Evolutionary conservation across 1,140 invertebrate species (phyloP), one percentile per base, ranked within the genome.

Genomic region (Diorhabda sublineata): DNA sequence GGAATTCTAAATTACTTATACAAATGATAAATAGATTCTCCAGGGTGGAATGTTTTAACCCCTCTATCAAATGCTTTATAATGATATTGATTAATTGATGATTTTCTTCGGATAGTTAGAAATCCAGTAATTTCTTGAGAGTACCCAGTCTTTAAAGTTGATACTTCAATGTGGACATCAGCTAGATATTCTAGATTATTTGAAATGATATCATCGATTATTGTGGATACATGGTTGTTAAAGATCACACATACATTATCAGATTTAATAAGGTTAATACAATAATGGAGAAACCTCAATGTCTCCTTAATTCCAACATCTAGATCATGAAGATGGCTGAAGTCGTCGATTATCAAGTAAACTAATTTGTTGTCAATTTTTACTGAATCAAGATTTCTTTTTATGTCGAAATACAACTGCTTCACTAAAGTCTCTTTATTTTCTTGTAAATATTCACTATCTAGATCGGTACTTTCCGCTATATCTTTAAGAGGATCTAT

Each of bases 51-150:
- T 58, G 91, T 83, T 77, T 89, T 89, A 5, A 92, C 84, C 76
- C 90, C 88, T 77, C 86, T 85, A 81, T 92, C 89, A 75, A 86
- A 86, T 64, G 91, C 82, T 82, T 90, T 91, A 72, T 87, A 92
- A 26, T 91, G 82, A 77, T 89, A 87, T 60, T 71, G 76, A 67
- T 69, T 83, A 60, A 73, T 81, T 77, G 75, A 84, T 68, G 82
- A 78, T 80, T 77, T 80, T 63, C 84, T 78, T 77, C 81, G 81
- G 68, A 90, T 81, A 61, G 80, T 83, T 71, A 91, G 80, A 75
- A 87, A 85, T 44, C 90, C 90, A 42, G 90, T 87, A 2, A 90
- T 86, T 80, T 90, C 87, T 11, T 83, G 83, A 73, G 89, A 90
- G 59, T 84, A 81, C 11, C 91, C 90, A 61, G 89, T 89, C 71